These are phyloP conservation scores for Thymallus thymallus DNA, from an alignment of 2,113 vertebrate genomes.

Conservation along the genomic window DNA sequence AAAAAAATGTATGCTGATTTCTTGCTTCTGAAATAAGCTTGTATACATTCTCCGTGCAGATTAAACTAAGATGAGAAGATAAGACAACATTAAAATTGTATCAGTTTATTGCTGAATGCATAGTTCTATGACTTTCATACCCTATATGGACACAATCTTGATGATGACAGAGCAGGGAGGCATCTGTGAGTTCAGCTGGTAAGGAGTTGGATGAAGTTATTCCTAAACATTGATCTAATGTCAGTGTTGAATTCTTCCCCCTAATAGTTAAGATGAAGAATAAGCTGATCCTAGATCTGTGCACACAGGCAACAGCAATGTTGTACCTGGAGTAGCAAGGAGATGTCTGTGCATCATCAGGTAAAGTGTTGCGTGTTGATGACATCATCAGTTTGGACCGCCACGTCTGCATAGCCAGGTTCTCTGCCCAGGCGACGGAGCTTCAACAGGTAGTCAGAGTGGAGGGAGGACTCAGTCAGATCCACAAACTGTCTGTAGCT, in stretches of 20 bases:
- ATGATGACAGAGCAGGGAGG: background rate
- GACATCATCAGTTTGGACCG: constrained; percentile 37
- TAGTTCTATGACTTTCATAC: background rate
- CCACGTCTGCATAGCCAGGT: constrained; percentile 37
- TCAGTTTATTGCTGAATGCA: background rate
- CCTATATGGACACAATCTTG: background rate
- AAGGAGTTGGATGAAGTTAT: background rate
- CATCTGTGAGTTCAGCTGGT: too few species aligned
- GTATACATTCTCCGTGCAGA: too few species aligned
- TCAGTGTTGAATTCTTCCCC: background rate
- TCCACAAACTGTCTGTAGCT: constrained; percentile 52
- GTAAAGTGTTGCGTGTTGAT: constrained; percentile 15
- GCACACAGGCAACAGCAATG: too few species aligned
- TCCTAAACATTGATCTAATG: background rate
- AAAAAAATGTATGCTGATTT: too few species aligned
- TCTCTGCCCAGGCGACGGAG: constrained; percentile 40
- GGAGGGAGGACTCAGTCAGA: constrained; percentile 46
- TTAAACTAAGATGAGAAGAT: too few species aligned
- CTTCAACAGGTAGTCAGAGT: constrained; percentile 51
- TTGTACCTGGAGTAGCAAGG: background rate
- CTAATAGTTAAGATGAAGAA: background rate
- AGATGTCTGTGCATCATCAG: background rate
- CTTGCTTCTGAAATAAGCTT: too few species aligned
- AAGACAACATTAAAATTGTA: too few species aligned
- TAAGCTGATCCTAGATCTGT: background rate